Evolutionary conservation across 2,797 vertebrate genomes (phyloP).

Genomic region (Scomberomorus guttatus): DNA sequence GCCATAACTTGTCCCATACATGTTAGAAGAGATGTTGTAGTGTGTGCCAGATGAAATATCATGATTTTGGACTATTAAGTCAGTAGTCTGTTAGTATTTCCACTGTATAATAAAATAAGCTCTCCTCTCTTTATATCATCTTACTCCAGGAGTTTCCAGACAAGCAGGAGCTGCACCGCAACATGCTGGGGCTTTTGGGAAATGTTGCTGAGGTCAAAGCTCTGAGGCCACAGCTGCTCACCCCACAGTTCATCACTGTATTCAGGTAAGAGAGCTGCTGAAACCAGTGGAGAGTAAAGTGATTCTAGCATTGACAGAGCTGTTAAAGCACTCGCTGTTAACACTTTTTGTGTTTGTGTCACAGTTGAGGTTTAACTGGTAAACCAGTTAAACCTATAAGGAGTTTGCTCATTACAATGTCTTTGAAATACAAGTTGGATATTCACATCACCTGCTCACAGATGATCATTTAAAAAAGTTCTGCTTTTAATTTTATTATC

Average conservation of each 20-base stretch:
- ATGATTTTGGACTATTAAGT: not conserved
- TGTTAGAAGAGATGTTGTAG: not conserved
- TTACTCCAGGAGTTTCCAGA: conserved; percentile 93
- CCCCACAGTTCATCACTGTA: conserved; percentile 95
- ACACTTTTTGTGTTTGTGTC: too few relatives aligned
- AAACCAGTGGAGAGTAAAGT: not conserved
- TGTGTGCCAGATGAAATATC: not conserved
- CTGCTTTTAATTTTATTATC: too few relatives aligned
- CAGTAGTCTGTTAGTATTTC: not conserved
- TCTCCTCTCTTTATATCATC: not conserved
- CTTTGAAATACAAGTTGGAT: not conserved
- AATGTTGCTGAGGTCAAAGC: conserved; percentile 96
- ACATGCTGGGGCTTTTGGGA: conserved; percentile 97
- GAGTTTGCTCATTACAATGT: not conserved
- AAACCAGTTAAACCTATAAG: not conserved
- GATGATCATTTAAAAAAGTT: too few relatives aligned
- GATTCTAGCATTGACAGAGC: not conserved
- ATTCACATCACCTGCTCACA: not conserved
- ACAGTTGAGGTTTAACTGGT: too few relatives aligned
- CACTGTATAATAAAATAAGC: not conserved
- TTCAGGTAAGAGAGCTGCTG: conserved; percentile 89
- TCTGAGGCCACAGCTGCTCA: conserved; percentile 95
- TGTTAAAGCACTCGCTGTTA: too few relatives aligned
- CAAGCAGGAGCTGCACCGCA: conserved; percentile 97
- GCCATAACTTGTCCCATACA: not conserved